These are phyloP conservation scores for Lateolabrax maculatus DNA, from an alignment of 2,797 vertebrate genomes.

Conservation along the genomic window DNA sequence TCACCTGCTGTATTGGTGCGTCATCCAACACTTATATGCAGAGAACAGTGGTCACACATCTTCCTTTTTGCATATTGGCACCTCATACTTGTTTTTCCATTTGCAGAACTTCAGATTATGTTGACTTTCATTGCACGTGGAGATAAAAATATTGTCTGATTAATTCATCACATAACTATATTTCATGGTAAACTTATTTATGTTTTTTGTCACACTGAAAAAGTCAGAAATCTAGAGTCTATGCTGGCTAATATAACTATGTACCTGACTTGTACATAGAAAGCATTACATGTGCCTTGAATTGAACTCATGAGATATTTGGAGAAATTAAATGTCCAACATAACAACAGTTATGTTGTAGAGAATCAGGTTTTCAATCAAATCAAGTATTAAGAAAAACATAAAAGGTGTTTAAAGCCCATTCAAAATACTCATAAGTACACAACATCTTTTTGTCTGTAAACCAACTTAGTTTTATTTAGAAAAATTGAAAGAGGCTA, in stretches of 20 bases:
- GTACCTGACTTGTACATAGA: neutral
- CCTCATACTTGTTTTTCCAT: neutral
- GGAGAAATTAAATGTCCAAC: neutral
- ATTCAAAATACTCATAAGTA: conserved; percentile 12
- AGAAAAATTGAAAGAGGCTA: conserved; percentile 63
- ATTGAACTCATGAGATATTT: neutral
- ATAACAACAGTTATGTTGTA: too few relatives aligned
- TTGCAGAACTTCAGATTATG: neutral
- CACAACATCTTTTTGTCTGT: conserved; percentile 14
- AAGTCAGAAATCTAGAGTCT: neutral
- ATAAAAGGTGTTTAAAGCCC: neutral
- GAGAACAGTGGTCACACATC: too few relatives aligned
- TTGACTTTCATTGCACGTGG: neutral
- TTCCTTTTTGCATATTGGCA: neutral
- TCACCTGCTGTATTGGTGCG: neutral
- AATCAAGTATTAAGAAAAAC: neutral
- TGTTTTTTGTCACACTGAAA: neutral
- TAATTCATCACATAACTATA: too few relatives aligned
- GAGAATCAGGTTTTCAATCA: neutral
- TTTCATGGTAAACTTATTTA: neutral
- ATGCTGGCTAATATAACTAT: neutral
- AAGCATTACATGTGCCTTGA: too few relatives aligned
- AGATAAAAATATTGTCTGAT: neutral
- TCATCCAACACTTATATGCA: too few relatives aligned
- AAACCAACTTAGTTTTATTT: conserved; percentile 66